Evolutionary conservation across 2,797 vertebrate genomes (phyloP).

Genomic region (Trachops cirrhosus): DNA sequence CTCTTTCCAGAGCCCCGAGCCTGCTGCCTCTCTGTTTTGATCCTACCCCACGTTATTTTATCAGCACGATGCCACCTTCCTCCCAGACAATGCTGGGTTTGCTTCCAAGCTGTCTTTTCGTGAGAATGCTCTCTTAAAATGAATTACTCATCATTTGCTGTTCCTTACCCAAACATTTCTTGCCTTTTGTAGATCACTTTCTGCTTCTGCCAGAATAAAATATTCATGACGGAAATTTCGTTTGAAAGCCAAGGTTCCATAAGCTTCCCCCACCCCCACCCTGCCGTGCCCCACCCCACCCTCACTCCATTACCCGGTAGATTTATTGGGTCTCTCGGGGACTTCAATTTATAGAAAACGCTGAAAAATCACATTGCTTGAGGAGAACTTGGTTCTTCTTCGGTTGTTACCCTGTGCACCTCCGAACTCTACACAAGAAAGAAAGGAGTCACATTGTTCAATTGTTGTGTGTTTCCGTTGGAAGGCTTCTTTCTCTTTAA

Average conservation of each 20-base stretch:
- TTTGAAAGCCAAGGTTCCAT: not conserved
- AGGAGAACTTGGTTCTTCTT: too few relatives aligned
- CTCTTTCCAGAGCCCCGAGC: fast-evolving
- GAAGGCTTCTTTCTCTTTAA: too few relatives aligned
- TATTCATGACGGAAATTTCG: not conserved
- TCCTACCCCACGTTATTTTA: fast-evolving
- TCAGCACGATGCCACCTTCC: fast-evolving
- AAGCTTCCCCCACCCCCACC: too few relatives aligned
- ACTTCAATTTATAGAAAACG: too few relatives aligned
- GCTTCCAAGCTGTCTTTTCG: not conserved
- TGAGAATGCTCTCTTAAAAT: not conserved
- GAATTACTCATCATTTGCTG: fast-evolving
- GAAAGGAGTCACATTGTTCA: too few relatives aligned
- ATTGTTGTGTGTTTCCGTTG: too few relatives aligned
- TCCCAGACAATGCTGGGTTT: fast-evolving
- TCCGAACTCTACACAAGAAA: too few relatives aligned
- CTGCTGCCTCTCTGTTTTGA: fast-evolving
- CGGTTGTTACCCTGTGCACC: too few relatives aligned
- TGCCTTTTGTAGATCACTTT: not conserved
- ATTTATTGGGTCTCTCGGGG: not conserved
- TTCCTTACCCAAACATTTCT: not conserved
- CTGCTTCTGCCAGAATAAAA: not conserved
- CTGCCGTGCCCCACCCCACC: too few relatives aligned
- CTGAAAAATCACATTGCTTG: too few relatives aligned
- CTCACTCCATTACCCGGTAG: too few relatives aligned